Evolutionary conservation across 2,888 invertebrate genomes (phyloP).

Genomic region (Hirudinaria manillensis): DNA sequence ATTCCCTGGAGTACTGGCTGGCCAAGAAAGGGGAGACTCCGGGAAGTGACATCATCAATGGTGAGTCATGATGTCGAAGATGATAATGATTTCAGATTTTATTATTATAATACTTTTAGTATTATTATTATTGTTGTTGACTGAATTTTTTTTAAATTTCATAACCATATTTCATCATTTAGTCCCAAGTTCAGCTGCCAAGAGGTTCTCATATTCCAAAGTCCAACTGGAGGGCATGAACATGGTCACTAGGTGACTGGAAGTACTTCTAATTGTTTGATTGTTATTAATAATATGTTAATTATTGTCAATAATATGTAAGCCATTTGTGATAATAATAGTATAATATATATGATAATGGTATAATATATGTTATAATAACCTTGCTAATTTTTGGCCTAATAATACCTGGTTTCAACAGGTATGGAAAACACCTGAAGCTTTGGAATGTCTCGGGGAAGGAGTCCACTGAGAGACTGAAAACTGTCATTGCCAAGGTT

Average conservation of each 20-base stretch:
- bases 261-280: not conserved
- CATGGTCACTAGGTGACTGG: not conserved
- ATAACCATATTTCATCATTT: not conserved
- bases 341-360: no score
- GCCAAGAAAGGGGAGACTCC: slow-evolving; percentile 1
- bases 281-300: not conserved
- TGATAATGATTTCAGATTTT: no score
- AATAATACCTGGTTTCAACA: not conserved
- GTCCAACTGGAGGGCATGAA: not conserved
- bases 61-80: not conserved
- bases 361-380: no score
- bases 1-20: not conserved
- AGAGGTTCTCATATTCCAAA: not conserved
- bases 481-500: slow-evolving; percentile 22
- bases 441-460: slow-evolving; percentile 43
- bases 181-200: not conserved
- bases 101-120: no score
- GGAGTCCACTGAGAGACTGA: slow-evolving; percentile 47
- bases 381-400: no score
- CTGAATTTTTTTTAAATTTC: not conserved
- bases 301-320: no score
- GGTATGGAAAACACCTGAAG: slow-evolving; percentile 45
- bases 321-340: no score
- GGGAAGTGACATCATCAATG: not conserved
- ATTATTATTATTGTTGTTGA: no score